Percentiles rank a stretch among this genome's conserved stretches.
phyloP scores from a whole-genome alignment of 2,888 invertebrate species.

The Harpalus rubripes region DNA sequence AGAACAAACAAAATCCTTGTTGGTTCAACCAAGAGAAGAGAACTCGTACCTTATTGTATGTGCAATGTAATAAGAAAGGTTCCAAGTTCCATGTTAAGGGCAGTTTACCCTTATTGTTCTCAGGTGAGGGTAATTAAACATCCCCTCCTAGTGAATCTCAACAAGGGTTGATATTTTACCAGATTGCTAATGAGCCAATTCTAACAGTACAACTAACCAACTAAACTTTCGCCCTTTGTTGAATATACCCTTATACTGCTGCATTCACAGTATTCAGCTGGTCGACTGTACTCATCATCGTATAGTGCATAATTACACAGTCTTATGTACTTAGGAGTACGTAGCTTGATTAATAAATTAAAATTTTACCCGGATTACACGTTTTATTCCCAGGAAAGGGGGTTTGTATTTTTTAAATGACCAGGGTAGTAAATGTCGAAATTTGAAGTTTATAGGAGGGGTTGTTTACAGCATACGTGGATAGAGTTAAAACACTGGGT shows the following conservation, averaged over 20 bases:
- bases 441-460: background rate
- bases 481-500: background rate
- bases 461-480: background rate
- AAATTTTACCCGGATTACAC: constrained; percentile 42
- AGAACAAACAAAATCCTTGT: no score
- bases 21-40: no score
- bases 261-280: background rate
- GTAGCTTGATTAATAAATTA: constrained; percentile 47
- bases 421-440: background rate
- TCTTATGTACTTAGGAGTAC: constrained; percentile 35
- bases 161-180: constrained; percentile 54
- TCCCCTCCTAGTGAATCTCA: constrained; percentile 20
- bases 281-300: constrained; percentile 30
- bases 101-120: constrained; percentile 11
- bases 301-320: constrained; percentile 45
- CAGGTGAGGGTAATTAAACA: constrained; percentile 55
- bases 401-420: background rate
- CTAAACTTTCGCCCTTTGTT: background rate
- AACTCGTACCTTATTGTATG: no score
- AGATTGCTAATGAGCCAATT: constrained; percentile 57
- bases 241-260: background rate
- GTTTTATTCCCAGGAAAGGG: background rate
- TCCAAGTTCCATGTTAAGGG: background rate
- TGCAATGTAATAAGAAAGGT: background rate
- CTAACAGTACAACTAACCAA: constrained; percentile 13